A percentile compares a stretch with the other conserved stretches of the same genome.
These are phyloP conservation scores for Sus cebifrons DNA, from an alignment of 2,797 vertebrate species.

Conservation along the genomic window DNA sequence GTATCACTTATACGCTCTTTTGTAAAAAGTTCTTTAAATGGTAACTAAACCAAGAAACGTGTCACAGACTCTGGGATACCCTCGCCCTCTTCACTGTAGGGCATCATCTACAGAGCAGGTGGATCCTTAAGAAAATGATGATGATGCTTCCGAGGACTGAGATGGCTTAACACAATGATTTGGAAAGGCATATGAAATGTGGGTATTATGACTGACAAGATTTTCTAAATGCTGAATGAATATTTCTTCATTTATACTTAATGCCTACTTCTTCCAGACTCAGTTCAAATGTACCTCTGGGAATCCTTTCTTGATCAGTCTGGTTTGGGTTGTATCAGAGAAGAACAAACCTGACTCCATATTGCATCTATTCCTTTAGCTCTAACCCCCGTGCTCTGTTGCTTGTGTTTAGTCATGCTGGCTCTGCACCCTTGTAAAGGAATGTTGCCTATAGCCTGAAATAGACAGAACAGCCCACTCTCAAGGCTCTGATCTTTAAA, in stretches of 20 bases:
- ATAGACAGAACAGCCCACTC: neutral
- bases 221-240: neutral
- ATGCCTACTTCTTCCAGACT: neutral
- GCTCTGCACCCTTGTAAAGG: neutral
- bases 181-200: neutral
- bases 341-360: neutral
- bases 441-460: neutral
- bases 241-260: neutral
- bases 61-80: neutral
- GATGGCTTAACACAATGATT: neutral
- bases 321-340: neutral
- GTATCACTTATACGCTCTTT: neutral
- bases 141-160: neutral
- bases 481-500: too few species aligned
- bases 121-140: neutral
- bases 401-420: too few species aligned
- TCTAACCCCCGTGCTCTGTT: neutral
- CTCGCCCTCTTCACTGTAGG: neutral
- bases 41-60: neutral
- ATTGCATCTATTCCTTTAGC: neutral
- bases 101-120: too few species aligned
- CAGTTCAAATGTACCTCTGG: neutral
- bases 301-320: neutral
- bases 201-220: neutral
- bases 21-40: neutral